phyloP scores from a whole-genome alignment of 2,113 vertebrate species.

The Fregetta grallaria region DNA sequence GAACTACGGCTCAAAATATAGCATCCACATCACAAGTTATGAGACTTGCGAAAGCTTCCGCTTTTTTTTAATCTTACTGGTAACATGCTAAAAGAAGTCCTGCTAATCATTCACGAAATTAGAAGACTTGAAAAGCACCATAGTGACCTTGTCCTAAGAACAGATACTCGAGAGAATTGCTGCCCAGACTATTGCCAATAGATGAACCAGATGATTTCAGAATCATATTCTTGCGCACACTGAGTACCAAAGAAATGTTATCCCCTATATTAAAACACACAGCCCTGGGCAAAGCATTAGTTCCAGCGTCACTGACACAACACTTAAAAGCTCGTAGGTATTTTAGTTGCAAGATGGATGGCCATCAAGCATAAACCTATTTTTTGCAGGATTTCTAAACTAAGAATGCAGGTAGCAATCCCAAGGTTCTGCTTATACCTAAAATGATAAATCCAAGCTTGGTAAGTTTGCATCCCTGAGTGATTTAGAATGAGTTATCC shows the following conservation, averaged over 20 bases:
- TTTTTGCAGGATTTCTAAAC: not conserved
- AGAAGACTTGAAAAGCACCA: not conserved
- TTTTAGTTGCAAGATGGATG: not conserved
- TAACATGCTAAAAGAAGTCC: not conserved
- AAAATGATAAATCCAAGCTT: not conserved
- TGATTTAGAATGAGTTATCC: not conserved
- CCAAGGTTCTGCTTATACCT: not conserved
- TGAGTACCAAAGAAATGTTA: not conserved
- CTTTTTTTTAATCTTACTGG: not conserved
- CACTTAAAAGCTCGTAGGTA: not conserved
- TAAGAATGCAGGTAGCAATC: not conserved
- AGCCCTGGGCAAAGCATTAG: not conserved
- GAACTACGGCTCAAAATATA: not conserved
- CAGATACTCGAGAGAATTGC: not conserved
- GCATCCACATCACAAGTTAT: not conserved
- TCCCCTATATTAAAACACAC: not conserved
- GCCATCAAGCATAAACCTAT: not conserved
- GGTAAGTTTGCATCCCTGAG: not conserved
- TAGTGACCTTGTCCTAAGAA: not conserved
- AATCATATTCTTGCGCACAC: not conserved
- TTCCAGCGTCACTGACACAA: not conserved
- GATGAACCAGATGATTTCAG: not conserved
- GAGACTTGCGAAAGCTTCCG: not conserved
- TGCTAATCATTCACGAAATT: not conserved
- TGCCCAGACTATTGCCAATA: accelerated